Evolutionary conservation across 2,113 vertebrate species (phyloP), one percentile per base, ranked within the genome.

Genomic region (Hemiscyllium ocellatum): DNA sequence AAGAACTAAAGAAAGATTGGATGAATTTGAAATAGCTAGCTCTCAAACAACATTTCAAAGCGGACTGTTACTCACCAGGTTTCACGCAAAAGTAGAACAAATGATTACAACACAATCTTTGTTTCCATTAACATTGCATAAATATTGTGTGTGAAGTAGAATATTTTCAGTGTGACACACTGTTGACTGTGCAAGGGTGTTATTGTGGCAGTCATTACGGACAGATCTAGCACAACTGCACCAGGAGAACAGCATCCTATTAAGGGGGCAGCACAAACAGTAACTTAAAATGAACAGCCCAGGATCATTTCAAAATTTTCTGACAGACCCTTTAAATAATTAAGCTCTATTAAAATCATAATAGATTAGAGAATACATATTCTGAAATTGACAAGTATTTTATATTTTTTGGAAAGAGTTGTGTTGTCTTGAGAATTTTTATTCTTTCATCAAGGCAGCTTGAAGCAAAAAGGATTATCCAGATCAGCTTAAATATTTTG

Each of bases 161-260:
- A 37, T 93, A 66, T 93, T 93, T 90, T 93, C 22, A 93, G 61
- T n/a, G 65, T 61, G 89, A 93, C 15, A 93, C 56, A 37, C 19
- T 15, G 8, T 20, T 65, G 56, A 7, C 29, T 65, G 56, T 66
- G n/a, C n/a, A 66, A 93, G n/a, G 89, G 22, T 17, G 37, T 91
- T 33, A 66, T n/a, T 56, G 52, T 90, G 87, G 87, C 80, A 91
- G 65, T 65, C 22, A 61, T 66, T 93, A 93, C 42, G 66, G 61
- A 93, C 52, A 66, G 68, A 66, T 1, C 56, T 66, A 52, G 24
- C 86, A 89, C 33, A 7, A 89, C 61, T n/a, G 8, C 52, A n/a
- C 89, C n/a, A n/a, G 89, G 15, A 66, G 15, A n/a, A 91, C 89
- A 37, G n/a, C 17, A 93, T 29, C 52, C 2, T 90, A 17, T 17